Conservation (phyloP, 2,797 vertebrate species). For the Synaphobranchus kaupii region DNA sequence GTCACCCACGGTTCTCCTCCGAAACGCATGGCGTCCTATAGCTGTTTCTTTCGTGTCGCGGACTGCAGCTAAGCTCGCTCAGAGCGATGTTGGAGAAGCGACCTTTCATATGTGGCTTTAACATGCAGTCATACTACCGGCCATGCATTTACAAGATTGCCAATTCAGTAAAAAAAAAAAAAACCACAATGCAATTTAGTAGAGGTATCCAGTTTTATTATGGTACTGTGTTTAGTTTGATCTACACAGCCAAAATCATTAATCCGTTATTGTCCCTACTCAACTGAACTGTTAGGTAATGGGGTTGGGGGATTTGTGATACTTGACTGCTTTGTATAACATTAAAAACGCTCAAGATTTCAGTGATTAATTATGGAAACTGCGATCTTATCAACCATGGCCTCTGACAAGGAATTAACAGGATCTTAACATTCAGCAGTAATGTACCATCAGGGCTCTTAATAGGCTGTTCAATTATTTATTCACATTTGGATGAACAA, state of each 20-base stretch:
- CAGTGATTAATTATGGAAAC: constrained; percentile 67
- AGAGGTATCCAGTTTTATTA: not conserved
- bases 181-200: not conserved
- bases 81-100: too few relatives aligned
- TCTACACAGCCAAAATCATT: not conserved
- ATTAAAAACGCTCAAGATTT: constrained; percentile 66
- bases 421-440: constrained; percentile 65
- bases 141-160: not conserved
- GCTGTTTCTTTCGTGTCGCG: too few relatives aligned
- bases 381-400: constrained; percentile 64
- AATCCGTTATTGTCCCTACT: not conserved
- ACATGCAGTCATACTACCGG: not conserved
- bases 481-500: constrained; percentile 50
- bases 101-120: too few relatives aligned
- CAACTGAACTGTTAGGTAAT: not conserved
- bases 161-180: not conserved
- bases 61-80: too few relatives aligned
- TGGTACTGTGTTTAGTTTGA: not conserved
- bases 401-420: constrained; percentile 51
- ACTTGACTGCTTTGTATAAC: constrained; percentile 57
- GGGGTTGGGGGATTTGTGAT: constrained; percentile 42
- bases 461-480: constrained; percentile 67
- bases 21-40: too few relatives aligned
- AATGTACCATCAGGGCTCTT: constrained; percentile 63
- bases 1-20: too few relatives aligned